These are phyloP conservation scores for Mirza zaza DNA, from an alignment of 2,113 vertebrate genomes.

Conservation along the genomic window DNA sequence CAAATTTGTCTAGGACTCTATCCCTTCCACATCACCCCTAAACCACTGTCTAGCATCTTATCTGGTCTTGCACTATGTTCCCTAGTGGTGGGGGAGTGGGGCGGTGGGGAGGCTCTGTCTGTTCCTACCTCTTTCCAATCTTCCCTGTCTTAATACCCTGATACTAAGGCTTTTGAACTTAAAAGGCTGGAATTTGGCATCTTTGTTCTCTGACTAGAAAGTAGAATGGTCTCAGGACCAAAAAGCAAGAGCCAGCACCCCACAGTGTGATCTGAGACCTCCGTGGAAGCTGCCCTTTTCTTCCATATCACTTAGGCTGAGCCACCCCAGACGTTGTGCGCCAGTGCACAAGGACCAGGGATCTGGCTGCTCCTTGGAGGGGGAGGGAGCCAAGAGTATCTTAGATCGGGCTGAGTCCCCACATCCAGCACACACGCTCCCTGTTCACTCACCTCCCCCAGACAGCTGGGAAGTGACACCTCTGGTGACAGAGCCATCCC, in stretches of 20 bases:
- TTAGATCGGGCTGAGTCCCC: slow-evolving; percentile 1
- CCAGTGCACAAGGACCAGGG: neutral
- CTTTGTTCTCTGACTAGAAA: slow-evolving; percentile 41
- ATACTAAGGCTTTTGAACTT: neutral
- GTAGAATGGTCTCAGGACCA: neutral
- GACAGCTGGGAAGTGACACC: slow-evolving; percentile 71
- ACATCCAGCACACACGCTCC: neutral
- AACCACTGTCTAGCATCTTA: neutral
- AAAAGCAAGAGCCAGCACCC: neutral
- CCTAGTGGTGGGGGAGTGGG: too few relatives aligned
- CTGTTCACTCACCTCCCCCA: slow-evolving; percentile 54
- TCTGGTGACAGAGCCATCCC: slow-evolving; percentile 56
- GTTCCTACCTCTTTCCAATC: neutral
- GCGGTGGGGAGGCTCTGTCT: neutral
- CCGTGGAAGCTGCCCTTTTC: neutral
- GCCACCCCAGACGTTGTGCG: neutral
- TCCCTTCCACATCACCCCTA: neutral
- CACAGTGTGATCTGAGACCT: neutral
- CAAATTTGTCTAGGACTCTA: neutral
- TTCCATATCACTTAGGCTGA: neutral
- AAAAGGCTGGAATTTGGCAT: slow-evolving; percentile 36
- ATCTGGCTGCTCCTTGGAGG: neutral
- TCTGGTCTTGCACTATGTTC: neutral
- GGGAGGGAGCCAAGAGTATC: neutral
- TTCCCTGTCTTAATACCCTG: neutral